phyloP scores from a whole-genome alignment of 2,888 invertebrate species.

The Diaperis boleti region DNA sequence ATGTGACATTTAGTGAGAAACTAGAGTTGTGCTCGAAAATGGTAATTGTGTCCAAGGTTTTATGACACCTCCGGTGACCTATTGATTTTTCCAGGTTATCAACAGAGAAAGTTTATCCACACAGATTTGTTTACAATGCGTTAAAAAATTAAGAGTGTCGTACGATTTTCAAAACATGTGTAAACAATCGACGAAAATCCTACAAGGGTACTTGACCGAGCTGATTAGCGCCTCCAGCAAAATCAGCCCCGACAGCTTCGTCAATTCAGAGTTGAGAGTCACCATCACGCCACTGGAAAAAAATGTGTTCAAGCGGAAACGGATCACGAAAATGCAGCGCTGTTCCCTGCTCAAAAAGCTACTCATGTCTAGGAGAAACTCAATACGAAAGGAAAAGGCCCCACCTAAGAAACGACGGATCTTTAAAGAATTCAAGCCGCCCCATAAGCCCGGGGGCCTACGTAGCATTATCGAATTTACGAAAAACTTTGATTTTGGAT shows the following conservation, averaged over 20 bases:
- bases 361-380: constrained; percentile 48
- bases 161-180: constrained; percentile 64
- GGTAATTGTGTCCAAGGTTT: constrained; percentile 55
- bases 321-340: constrained; percentile 62
- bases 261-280: constrained; percentile 59
- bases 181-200: constrained; percentile 60
- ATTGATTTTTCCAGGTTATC: constrained; percentile 64
- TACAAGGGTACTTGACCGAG: constrained; percentile 61
- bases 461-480: constrained; percentile 62
- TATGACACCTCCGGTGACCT: constrained; percentile 55
- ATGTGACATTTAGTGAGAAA: constrained; percentile 63
- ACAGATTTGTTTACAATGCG: constrained; percentile 62
- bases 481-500: constrained; percentile 62
- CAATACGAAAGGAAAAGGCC: constrained; percentile 1
- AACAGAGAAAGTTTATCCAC: constrained; percentile 60
- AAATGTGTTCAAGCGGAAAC: constrained; percentile 49
- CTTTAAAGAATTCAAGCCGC: neutral
- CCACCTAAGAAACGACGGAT: constrained; percentile 8
- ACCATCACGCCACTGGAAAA: constrained; percentile 52
- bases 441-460: constrained; percentile 56
- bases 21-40: constrained; percentile 62
- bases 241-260: constrained; percentile 51
- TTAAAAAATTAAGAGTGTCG: constrained; percentile 61
- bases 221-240: constrained; percentile 55
- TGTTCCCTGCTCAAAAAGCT: constrained; percentile 62